Percentiles rank a stretch among this genome's conserved stretches.
Evolutionary conservation across 2,888 invertebrate genomes (phyloP).

Genomic region (Amphipyra tragopoginis): DNA sequence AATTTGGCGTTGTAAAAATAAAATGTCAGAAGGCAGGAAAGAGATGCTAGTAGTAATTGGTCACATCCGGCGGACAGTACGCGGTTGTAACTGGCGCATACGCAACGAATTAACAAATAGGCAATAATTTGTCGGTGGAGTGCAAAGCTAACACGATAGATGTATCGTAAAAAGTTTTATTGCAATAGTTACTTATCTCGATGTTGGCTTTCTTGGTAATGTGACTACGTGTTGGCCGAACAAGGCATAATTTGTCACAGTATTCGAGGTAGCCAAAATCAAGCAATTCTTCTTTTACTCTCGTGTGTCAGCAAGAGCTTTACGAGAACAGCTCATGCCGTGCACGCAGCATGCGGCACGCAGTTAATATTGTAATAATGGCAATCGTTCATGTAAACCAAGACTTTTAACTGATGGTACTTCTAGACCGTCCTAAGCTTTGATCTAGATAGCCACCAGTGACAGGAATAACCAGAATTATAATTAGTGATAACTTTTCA

Average conservation of each 20-base stretch:
- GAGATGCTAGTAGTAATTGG: conserved; percentile 57
- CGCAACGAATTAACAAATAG: conserved; percentile 59
- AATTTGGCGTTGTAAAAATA: conserved; percentile 58
- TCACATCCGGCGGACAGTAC: conserved; percentile 56
- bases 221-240: neutral
- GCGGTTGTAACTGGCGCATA: conserved; percentile 53
- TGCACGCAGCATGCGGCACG: too few relatives aligned
- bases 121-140: conserved; percentile 52
- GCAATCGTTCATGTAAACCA: too few relatives aligned
- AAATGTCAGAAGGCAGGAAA: conserved; percentile 59
- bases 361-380: too few relatives aligned
- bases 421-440: too few relatives aligned
- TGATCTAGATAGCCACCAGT: too few relatives aligned
- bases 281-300: too few relatives aligned
- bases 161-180: conserved; percentile 32
- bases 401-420: too few relatives aligned
- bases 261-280: too few relatives aligned
- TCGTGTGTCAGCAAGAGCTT: too few relatives aligned
- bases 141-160: conserved; percentile 32
- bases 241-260: neutral
- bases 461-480: too few relatives aligned
- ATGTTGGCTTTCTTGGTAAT: neutral
- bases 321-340: too few relatives aligned
- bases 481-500: too few relatives aligned
- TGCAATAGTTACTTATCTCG: neutral